Percentiles rank a stretch among this genome's conserved stretches.
Evolutionary conservation across 2,888 invertebrate genomes (phyloP).

Genomic region (Anagyrus pseudococci): DNA sequence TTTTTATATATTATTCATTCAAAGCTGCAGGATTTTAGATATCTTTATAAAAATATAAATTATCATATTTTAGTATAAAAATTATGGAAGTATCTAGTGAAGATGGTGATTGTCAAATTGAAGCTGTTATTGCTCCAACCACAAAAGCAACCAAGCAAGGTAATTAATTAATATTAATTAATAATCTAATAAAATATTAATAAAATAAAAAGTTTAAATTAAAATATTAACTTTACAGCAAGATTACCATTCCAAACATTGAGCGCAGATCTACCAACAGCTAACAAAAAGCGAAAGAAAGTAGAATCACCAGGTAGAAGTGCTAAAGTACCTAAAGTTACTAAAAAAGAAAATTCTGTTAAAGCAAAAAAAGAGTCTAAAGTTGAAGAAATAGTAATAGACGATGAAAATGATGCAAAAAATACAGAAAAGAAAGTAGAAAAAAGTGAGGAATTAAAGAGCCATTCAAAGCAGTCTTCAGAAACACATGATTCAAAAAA

Average conservation of each 20-base stretch:
- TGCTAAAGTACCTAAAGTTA: conserved; percentile 50
- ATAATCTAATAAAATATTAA: conserved; percentile 1
- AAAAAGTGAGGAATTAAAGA: conserved; percentile 23
- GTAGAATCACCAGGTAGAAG: conserved; percentile 44
- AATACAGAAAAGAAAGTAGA: conserved; percentile 19
- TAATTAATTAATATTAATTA: conserved; percentile 34
- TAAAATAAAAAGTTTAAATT: conserved; percentile 13
- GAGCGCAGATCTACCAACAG: conserved; percentile 43
- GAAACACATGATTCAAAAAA: conserved; percentile 30
- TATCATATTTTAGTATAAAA: conserved; percentile 45
- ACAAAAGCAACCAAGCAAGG: conserved; percentile 55
- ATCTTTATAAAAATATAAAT: not conserved
- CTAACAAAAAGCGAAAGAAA: conserved; percentile 54
- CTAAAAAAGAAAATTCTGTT: conserved; percentile 45
- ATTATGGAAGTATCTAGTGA: conserved; percentile 49
- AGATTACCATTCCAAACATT: conserved; percentile 53
- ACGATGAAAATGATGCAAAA: conserved; percentile 1
- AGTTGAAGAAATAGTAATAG: conserved; percentile 10
- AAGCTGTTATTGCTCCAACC: conserved; percentile 43
- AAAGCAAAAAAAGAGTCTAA: conserved; percentile 21
- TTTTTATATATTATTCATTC: not conserved
- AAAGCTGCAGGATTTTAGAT: no score
- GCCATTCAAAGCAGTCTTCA: no score
- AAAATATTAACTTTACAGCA: conserved; percentile 47
- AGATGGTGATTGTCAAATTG: conserved; percentile 45